These are phyloP conservation scores for Heterodera carotae DNA, from an alignment of 1,140 invertebrate genomes.

Conservation along the genomic window DNA sequence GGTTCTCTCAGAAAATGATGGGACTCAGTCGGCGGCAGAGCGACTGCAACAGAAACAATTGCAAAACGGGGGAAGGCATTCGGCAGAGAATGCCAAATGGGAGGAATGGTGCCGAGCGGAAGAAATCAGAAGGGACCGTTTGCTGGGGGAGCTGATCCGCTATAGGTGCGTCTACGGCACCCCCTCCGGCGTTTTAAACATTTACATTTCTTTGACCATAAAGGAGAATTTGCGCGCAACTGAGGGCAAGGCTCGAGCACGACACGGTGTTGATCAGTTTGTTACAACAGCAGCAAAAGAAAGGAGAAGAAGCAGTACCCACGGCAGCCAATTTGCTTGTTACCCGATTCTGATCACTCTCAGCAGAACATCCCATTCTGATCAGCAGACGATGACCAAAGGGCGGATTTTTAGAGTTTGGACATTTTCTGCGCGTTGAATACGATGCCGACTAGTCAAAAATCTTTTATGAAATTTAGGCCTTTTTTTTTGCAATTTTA, in stretches of 20 bases:
- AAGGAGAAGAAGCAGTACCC: background rate
- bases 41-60: background rate
- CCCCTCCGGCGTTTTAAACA: background rate
- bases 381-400: too few species aligned
- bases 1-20: background rate
- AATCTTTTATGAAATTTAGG: too few species aligned
- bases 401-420: too few species aligned
- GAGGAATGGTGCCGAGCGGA: slow-evolving; percentile 23
- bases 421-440: too few species aligned
- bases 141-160: slow-evolving; percentile 36
- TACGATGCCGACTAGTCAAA: too few species aligned
- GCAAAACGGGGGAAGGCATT: slow-evolving; percentile 9
- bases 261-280: slow-evolving; percentile 41
- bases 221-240: slow-evolving; percentile 29
- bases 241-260: slow-evolving; percentile 46
- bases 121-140: slow-evolving; percentile 22
- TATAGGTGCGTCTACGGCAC: slow-evolving; percentile 24
- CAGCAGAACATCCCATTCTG: too few species aligned
- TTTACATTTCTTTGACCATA: background rate
- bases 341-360: slow-evolving; percentile 34
- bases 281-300: slow-evolving; percentile 22
- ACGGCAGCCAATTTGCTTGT: slow-evolving; percentile 27
- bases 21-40: background rate
- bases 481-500: too few species aligned
- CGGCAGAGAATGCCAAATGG: slow-evolving; percentile 4